Evolutionary conservation across 1,140 invertebrate species (phyloP).

Genomic region (Kradibia gibbosae): DNA sequence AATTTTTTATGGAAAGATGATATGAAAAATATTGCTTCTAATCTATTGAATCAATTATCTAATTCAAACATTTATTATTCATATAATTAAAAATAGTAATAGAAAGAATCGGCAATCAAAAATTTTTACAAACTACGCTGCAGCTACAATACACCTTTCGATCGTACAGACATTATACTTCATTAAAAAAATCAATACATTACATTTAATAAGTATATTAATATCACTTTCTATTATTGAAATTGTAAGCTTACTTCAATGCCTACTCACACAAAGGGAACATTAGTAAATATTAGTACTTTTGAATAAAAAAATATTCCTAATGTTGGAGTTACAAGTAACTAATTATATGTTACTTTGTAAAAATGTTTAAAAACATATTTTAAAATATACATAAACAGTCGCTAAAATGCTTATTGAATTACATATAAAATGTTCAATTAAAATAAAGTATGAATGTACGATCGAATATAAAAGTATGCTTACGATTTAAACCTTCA

Average conservation of each 20-base stretch:
- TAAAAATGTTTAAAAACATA: too few relatives aligned
- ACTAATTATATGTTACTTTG: too few relatives aligned
- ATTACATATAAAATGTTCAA: background rate
- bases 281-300: too few relatives aligned
- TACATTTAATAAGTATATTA: too few relatives aligned
- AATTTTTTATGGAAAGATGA: background rate
- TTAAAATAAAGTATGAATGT: background rate
- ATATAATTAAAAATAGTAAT: background rate
- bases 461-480: background rate
- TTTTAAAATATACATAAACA: too few relatives aligned
- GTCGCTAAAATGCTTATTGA: too few relatives aligned
- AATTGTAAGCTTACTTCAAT: too few relatives aligned
- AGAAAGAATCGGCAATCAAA: background rate
- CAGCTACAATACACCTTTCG: background rate
- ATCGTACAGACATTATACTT: background rate
- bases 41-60: background rate
- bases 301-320: too few relatives aligned
- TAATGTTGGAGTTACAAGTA: too few relatives aligned
- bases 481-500: background rate
- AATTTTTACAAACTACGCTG: conserved; percentile 9
- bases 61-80: background rate
- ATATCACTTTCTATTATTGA: too few relatives aligned
- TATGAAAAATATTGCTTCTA: background rate
- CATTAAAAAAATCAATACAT: background rate
- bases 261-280: too few relatives aligned